Percentiles rank a stretch among this genome's conserved stretches.
phyloP scores from a whole-genome alignment of 2,888 invertebrate genomes.

The Volucella bombylans region DNA sequence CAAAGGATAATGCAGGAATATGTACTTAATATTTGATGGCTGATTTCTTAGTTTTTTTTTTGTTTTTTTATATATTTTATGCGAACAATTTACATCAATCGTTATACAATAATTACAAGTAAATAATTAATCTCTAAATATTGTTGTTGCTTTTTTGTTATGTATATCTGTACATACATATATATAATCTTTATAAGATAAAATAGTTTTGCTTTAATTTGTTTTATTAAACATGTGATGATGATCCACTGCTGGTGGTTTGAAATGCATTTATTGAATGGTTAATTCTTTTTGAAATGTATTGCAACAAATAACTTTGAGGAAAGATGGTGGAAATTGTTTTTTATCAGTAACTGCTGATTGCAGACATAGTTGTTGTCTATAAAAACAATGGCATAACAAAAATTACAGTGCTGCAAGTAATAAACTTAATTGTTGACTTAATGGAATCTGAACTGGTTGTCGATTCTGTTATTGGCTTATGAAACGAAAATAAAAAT shows the following conservation, averaged over 20 bases:
- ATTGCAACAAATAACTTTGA: background rate
- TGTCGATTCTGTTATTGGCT: no score
- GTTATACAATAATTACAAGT: constrained; percentile 71
- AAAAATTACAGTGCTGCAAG: no score
- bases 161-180: constrained; percentile 34
- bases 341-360: background rate
- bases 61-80: constrained; percentile 38
- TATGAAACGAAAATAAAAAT: no score
- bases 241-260: constrained; percentile 37
- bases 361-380: background rate
- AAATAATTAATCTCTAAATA: constrained; percentile 63
- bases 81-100: constrained; percentile 70
- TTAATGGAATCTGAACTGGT: no score
- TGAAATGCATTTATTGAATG: constrained; percentile 8
- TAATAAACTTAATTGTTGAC: no score
- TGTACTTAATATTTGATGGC: constrained; percentile 45
- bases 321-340: background rate
- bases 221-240: constrained; percentile 14
- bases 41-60: background rate
- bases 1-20: constrained; percentile 67
- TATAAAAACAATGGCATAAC: background rate
- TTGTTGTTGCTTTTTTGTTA: constrained; percentile 38
- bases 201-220: constrained; percentile 6
- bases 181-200: constrained; percentile 49
- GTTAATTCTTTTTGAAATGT: background rate